A percentile compares a stretch with the other conserved stretches of the same genome.
These are phyloP conservation scores for Morus bassanus DNA, from an alignment of 2,797 vertebrate genomes.

Conservation along the genomic window DNA sequence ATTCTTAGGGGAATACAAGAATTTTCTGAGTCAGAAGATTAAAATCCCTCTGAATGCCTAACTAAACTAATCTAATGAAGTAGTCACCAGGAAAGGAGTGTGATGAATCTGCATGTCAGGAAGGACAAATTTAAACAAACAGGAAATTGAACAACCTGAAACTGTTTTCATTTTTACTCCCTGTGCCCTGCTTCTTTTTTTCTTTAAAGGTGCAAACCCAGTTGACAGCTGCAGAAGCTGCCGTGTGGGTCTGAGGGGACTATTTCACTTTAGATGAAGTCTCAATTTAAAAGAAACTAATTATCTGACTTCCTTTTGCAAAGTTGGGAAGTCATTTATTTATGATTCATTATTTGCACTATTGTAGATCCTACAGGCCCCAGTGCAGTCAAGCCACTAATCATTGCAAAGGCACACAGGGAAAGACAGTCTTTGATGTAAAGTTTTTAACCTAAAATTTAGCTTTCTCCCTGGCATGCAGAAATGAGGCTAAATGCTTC, in stretches of 20 bases:
- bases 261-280: neutral
- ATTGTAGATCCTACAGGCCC: neutral
- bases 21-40: conserved; percentile 84
- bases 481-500: neutral
- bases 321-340: neutral
- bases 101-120: conserved; percentile 71
- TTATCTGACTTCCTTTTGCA: neutral
- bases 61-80: conserved; percentile 79
- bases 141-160: conserved; percentile 78
- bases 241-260: neutral
- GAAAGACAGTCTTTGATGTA: neutral
- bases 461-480: neutral
- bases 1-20: conserved; percentile 82
- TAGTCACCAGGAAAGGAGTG: conserved; percentile 69
- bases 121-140: conserved; percentile 74
- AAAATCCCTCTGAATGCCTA: conserved; percentile 80
- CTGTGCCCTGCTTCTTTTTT: neutral
- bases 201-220: conserved; percentile 4
- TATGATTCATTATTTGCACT: neutral
- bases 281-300: conserved; percentile 23
- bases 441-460: neutral
- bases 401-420: neutral
- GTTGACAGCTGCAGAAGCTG: conserved; percentile 28
- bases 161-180: conserved; percentile 60
- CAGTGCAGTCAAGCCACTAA: neutral